These are phyloP conservation scores for Drosophila pullipes DNA, from an alignment of 2,888 invertebrate genomes.

Conservation along the genomic window DNA sequence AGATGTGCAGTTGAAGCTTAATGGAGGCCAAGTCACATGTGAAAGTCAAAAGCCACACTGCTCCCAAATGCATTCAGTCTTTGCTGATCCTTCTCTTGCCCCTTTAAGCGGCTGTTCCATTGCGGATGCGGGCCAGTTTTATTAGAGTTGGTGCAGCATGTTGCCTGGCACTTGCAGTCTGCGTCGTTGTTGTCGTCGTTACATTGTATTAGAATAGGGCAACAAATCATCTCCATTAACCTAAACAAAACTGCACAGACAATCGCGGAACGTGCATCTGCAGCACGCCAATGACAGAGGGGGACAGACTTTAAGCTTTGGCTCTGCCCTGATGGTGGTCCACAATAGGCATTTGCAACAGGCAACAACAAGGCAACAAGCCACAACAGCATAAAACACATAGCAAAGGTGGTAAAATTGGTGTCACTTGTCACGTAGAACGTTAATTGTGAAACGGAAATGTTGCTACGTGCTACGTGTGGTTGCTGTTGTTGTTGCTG, in stretches of 20 bases:
- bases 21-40: conserved; percentile 60
- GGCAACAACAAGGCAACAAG: conserved; percentile 31
- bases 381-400: conserved; percentile 67
- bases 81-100: conserved; percentile 1
- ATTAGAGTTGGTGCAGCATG: conserved; percentile 57
- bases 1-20: conserved; percentile 34
- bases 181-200: conserved; percentile 21
- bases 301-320: conserved; percentile 30
- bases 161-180: conserved; percentile 46
- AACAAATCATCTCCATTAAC: conserved; percentile 84
- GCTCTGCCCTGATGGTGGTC: conserved; percentile 70
- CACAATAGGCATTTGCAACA: conserved; percentile 55
- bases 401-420: conserved; percentile 82
- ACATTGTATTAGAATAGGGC: conserved; percentile 76
- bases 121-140: conserved; percentile 50
- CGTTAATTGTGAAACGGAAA: conserved; percentile 81
- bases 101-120: conserved; percentile 26
- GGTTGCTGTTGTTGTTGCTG: conserved; percentile 28
- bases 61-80: conserved; percentile 39
- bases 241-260: conserved; percentile 81
- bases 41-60: conserved; percentile 61
- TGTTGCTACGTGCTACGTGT: conserved; percentile 62
- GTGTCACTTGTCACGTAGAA: conserved; percentile 83
- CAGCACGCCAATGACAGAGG: conserved; percentile 62
- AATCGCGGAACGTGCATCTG: conserved; percentile 83